Percentiles rank a stretch among this genome's conserved stretches.
Evolutionary conservation across 2,797 vertebrate species (phyloP).

Genomic region (Sciurus carolinensis): DNA sequence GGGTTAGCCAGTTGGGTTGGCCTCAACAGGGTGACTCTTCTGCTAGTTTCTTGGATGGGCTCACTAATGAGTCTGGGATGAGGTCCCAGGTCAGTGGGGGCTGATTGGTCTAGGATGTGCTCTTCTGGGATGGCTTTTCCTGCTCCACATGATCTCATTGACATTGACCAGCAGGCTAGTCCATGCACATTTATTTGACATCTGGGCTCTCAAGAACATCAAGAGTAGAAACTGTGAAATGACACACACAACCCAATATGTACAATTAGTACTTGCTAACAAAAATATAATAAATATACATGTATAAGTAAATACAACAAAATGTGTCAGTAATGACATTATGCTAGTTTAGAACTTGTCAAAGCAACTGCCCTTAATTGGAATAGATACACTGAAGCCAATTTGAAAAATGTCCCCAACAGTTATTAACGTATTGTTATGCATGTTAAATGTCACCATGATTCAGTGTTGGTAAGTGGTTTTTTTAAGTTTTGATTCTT

Average conservation of each 20-base stretch:
- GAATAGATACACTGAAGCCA: rapidly evolving
- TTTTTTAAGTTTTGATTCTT: background rate
- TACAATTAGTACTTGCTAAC: background rate
- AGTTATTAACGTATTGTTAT: background rate
- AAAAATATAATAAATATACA: background rate
- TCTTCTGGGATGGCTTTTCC: background rate
- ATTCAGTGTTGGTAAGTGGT: background rate
- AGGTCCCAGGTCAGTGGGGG: background rate
- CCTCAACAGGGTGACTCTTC: background rate
- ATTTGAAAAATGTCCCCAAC: background rate
- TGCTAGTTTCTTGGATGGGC: background rate
- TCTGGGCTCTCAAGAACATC: background rate
- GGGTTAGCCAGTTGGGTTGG: background rate
- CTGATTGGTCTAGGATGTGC: background rate
- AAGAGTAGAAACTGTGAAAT: background rate
- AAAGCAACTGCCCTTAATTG: background rate
- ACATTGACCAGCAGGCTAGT: background rate
- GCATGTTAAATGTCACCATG: background rate
- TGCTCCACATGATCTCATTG: background rate
- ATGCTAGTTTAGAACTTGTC: background rate
- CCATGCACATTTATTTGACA: background rate
- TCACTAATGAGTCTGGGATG: background rate
- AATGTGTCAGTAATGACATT: background rate
- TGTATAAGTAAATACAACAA: background rate
- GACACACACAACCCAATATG: background rate